A percentile compares a stretch with the other conserved stretches of the same genome.
phyloP scores from a whole-genome alignment of 2,797 vertebrate genomes.

The Crypturellus tataupa region DNA sequence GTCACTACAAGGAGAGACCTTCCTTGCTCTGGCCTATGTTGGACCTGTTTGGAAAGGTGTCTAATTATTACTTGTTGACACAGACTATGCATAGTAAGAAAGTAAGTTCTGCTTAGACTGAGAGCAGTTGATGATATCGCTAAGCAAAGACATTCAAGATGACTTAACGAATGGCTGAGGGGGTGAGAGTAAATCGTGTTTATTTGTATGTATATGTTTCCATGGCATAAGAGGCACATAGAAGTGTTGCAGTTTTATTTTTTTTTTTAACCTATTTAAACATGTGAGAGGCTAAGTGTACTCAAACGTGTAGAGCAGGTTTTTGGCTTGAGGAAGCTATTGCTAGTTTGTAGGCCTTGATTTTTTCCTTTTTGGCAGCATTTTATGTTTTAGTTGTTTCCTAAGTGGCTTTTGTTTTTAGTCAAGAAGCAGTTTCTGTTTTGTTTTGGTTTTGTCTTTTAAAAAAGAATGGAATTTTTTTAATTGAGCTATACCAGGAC shows the following conservation, averaged over 20 bases:
- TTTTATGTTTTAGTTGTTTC: constrained; percentile 37
- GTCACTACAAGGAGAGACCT: neutral
- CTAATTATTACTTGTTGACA: constrained; percentile 6
- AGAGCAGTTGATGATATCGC: neutral
- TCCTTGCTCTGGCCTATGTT: neutral
- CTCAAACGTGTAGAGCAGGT: neutral
- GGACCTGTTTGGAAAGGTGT: constrained; percentile 30
- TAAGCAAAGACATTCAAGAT: neutral
- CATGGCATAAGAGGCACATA: neutral
- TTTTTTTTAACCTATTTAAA: neutral
- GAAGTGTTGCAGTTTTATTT: neutral
- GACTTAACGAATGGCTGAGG: neutral
- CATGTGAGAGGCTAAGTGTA: neutral
- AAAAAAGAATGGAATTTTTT: constrained; percentile 27
- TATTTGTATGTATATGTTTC: neutral
- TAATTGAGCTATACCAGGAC: constrained; percentile 16
- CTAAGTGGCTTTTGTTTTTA: constrained; percentile 59
- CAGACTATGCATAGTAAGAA: neutral
- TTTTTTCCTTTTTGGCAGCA: constrained; percentile 54
- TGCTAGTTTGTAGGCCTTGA: neutral
- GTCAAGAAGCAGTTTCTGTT: constrained; percentile 48
- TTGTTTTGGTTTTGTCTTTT: constrained; percentile 24
- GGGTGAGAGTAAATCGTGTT: neutral
- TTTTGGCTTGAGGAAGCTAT: constrained; percentile 33
- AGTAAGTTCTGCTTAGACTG: neutral